Percentiles rank a stretch among this genome's conserved stretches.
phyloP scores from a whole-genome alignment of 2,797 vertebrate genomes.

The Sphenopsis melanotis region DNA sequence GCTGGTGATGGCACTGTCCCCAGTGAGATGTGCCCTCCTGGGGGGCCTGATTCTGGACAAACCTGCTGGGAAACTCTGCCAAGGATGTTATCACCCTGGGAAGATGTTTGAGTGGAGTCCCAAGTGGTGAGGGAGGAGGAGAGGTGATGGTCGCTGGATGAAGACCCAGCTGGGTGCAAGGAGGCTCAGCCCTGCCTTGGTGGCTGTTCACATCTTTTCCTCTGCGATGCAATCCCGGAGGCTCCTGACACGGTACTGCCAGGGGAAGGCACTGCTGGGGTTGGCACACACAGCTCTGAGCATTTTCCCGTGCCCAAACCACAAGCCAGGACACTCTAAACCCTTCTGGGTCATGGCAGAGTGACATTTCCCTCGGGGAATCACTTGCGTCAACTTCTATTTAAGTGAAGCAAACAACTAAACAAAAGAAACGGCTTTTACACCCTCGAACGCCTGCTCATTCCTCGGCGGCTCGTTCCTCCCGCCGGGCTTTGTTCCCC shows the following conservation, averaged over 20 bases:
- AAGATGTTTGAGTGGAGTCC: not conserved
- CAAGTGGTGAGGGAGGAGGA: not conserved
- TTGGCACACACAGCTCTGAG: not conserved
- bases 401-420: not conserved
- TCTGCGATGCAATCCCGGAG: not conserved
- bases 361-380: not conserved
- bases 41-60: not conserved
- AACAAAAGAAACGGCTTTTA: not conserved
- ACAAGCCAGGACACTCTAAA: not conserved
- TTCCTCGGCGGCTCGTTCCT: not conserved
- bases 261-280: not conserved
- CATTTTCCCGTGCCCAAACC: not conserved
- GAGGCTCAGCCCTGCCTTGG: not conserved
- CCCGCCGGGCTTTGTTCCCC: not conserved
- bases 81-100: not conserved
- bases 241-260: not conserved
- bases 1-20: not conserved
- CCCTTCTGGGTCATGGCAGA: not conserved
- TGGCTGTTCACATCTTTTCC: not conserved
- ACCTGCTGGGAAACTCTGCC: not conserved
- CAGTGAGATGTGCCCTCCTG: rapidly evolving
- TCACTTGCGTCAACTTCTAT: not conserved
- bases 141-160: not conserved
- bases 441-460: not conserved
- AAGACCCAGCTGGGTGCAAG: not conserved